These are phyloP conservation scores for Carterocephalus palaemon DNA, from an alignment of 2,888 invertebrate species.

Conservation along the genomic window DNA sequence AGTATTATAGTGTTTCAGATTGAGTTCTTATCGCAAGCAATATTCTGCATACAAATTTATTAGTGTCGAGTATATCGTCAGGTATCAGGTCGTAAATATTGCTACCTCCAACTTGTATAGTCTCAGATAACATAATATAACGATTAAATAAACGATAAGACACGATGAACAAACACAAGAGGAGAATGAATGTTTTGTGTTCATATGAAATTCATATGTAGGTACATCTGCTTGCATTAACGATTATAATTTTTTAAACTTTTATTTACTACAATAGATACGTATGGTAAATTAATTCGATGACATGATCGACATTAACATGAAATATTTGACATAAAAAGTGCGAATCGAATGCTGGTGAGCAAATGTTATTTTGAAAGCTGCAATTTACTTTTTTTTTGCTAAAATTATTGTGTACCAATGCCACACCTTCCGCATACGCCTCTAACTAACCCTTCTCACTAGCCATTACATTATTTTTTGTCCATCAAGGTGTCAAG, in stretches of 20 bases:
- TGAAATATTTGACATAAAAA: too few species aligned
- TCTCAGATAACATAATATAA: slow-evolving; percentile 14
- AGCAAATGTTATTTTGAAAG: too few species aligned
- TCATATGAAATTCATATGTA: too few species aligned
- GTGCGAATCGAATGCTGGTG: too few species aligned
- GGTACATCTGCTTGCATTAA: too few species aligned
- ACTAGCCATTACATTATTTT: slow-evolving; percentile 45
- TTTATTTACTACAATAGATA: too few species aligned
- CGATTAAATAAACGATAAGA: slow-evolving; percentile 21
- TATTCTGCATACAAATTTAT: slow-evolving; percentile 4
- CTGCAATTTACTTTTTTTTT: not conserved
- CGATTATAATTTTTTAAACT: too few species aligned
- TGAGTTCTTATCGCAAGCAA: slow-evolving; percentile 13
- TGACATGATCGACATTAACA: too few species aligned
- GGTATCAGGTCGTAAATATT: slow-evolving; percentile 15
- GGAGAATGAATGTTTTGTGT: not conserved
- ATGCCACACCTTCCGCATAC: slow-evolving; percentile 23
- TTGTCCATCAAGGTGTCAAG: slow-evolving; percentile 61
- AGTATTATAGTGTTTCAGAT: slow-evolving; percentile 5
- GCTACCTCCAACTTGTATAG: slow-evolving; percentile 10
- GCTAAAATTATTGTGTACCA: not conserved
- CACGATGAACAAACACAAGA: not conserved
- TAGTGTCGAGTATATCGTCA: slow-evolving; percentile 14
- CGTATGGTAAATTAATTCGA: too few species aligned
- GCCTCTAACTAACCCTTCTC: slow-evolving; percentile 32